phyloP scores from a whole-genome alignment of 2,888 invertebrate species.

The Argynnis bischoffii region DNA sequence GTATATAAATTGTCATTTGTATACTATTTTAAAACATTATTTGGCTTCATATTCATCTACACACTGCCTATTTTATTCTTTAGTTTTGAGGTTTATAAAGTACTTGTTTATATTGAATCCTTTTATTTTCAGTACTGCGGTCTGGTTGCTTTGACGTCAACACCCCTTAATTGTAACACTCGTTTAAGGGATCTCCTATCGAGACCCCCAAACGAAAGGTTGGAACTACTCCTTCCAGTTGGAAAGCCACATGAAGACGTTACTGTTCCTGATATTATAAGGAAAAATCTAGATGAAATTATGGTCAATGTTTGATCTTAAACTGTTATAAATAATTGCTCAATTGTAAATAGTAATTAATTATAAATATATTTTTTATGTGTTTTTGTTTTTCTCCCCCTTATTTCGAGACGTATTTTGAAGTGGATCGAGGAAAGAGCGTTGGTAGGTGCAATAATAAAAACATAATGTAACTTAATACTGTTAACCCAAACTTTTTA shows the following conservation, averaged over 20 bases:
- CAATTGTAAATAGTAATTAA: constrained; percentile 14
- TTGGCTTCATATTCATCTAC: no score
- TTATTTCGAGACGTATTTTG: background rate
- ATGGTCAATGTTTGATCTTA: constrained; percentile 79
- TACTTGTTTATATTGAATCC: background rate
- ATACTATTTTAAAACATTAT: no score
- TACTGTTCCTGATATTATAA: constrained; percentile 87
- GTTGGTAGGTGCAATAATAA: no score
- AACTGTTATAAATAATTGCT: constrained; percentile 9
- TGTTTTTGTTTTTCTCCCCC: background rate
- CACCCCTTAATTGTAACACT: constrained; percentile 95
- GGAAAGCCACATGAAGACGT: constrained; percentile 91
- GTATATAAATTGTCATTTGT: no score
- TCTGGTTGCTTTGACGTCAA: constrained; percentile 92
- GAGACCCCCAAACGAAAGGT: constrained; percentile 91
- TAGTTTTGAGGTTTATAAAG: no score
- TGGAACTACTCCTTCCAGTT: constrained; percentile 91
- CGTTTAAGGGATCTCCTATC: constrained; percentile 87
- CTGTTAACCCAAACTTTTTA: no score
- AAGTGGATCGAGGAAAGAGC: no score
- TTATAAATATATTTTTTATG: background rate
- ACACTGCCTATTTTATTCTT: no score
- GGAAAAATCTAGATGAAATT: constrained; percentile 89
- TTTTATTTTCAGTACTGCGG: constrained; percentile 87
- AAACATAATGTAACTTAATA: no score